Conservation (phyloP, 2,888 invertebrate genomes). For the Lepidocyrtoides sp. region DNA sequence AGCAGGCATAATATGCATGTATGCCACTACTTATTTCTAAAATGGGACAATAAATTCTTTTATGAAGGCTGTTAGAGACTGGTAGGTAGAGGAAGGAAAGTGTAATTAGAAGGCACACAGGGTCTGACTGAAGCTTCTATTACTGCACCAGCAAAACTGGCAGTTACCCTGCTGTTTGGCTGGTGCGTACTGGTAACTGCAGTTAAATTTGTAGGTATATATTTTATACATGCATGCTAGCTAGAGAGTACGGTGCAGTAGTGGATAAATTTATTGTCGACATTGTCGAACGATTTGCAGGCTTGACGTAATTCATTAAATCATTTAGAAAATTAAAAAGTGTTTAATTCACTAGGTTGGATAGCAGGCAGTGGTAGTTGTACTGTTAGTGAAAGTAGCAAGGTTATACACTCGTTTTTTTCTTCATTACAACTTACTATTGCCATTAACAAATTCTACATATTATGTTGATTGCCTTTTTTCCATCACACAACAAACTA, state of each 20-base stretch:
- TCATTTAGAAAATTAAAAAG: constrained; percentile 46
- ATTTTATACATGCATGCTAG: no score
- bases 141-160: background rate
- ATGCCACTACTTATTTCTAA: background rate
- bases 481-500: background rate
- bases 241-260: background rate
- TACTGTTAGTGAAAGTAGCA: background rate
- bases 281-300: constrained; percentile 23
- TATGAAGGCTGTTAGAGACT: background rate
- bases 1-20: no score
- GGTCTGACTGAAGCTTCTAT: background rate
- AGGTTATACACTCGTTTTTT: background rate
- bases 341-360: background rate
- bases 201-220: no score
- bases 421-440: background rate
- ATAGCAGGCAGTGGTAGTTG: background rate
- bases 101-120: background rate
- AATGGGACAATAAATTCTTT: constrained; percentile 39
- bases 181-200: no score
- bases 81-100: background rate
- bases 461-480: background rate
- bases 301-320: constrained; percentile 43
- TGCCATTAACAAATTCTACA: background rate
- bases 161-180: background rate
- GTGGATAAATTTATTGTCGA: constrained; percentile 37